Evolutionary conservation across 2,797 vertebrate genomes (phyloP).

Genomic region (Malurus splendens): DNA sequence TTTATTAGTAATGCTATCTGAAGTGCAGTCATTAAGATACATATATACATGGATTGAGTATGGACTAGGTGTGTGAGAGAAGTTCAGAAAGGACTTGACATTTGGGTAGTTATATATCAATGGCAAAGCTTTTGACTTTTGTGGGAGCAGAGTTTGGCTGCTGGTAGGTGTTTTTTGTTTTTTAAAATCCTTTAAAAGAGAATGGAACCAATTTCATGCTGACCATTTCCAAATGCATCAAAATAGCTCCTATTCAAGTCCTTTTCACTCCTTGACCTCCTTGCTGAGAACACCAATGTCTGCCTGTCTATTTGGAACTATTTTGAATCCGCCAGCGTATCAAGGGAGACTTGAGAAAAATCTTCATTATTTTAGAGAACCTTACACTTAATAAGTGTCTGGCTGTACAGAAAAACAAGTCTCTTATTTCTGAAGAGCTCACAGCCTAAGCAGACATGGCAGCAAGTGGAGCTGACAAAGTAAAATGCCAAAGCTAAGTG

Average conservation of each 20-base stretch:
- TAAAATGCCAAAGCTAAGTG: neutral
- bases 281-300: neutral
- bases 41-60: neutral
- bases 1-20: neutral
- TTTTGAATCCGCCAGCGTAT: neutral
- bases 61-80: neutral
- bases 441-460: neutral
- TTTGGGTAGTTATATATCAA: neutral
- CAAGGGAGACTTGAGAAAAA: neutral
- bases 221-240: neutral
- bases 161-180: neutral
- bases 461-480: neutral
- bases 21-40: neutral
- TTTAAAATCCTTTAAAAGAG: neutral
- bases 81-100: neutral
- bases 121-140: neutral
- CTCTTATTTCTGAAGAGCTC: neutral
- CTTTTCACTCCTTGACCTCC: neutral
- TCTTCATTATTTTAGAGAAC: neutral
- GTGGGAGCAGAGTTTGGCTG: neutral
- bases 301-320: neutral
- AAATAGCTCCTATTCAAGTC: neutral
- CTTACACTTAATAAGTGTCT: neutral
- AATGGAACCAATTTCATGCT: constrained; percentile 5
- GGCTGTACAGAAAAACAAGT: neutral